These are phyloP conservation scores for Sminthurides aquaticus DNA, from an alignment of 2,888 invertebrate species.

Conservation along the genomic window DNA sequence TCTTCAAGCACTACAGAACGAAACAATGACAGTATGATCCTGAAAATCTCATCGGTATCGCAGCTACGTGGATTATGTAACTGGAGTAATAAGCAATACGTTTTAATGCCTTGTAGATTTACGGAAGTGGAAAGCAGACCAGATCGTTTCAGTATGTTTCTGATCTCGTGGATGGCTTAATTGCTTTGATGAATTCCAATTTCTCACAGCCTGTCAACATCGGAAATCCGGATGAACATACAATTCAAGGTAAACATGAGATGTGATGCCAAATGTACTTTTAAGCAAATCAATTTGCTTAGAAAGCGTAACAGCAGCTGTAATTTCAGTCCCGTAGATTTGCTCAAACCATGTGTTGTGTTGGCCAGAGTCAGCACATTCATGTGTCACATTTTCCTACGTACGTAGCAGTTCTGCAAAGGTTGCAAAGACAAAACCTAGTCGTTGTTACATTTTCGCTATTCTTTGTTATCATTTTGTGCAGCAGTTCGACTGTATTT, in stretches of 20 bases:
- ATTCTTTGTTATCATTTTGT: no score
- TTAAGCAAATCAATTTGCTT: no score
- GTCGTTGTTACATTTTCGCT: no score
- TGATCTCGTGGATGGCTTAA: constrained; percentile 90
- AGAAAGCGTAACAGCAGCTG: no score
- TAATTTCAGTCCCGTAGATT: no score
- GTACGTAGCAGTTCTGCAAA: no score
- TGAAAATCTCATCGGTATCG: neutral
- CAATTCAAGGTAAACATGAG: constrained; percentile 73
- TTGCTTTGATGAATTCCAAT: constrained; percentile 87
- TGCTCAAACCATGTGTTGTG: no score
- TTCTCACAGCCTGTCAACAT: constrained; percentile 88
- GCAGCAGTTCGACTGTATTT: neutral
- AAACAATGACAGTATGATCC: constrained; percentile 76
- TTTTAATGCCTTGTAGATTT: constrained; percentile 54
- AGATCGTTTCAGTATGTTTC: constrained; percentile 97
- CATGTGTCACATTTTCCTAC: no score
- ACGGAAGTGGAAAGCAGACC: constrained; percentile 81
- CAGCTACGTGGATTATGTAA: no score
- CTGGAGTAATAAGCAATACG: neutral
- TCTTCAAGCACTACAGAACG: constrained; percentile 87
- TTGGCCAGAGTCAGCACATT: no score
- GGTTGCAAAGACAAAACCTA: no score
- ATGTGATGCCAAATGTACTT: no score
- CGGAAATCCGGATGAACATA: constrained; percentile 96